Percentiles rank a stretch among this genome's conserved stretches.
Conservation (phyloP, 1,140 invertebrate species). For the Wasmannia auropunctata region DNA sequence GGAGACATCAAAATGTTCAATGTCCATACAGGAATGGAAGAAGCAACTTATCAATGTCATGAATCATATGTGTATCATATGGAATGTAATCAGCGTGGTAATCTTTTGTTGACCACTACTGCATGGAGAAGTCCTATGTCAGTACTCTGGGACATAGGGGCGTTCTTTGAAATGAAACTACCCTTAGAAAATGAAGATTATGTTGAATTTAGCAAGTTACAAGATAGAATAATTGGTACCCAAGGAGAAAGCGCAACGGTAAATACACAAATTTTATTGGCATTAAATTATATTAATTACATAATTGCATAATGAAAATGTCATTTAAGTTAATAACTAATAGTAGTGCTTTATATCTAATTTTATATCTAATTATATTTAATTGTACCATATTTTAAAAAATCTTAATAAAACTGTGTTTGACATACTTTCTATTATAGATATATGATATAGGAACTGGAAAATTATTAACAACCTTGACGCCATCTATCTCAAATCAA, state of each 20-base stretch:
- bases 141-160: conserved; percentile 93
- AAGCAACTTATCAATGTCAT: conserved; percentile 92
- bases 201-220: conserved; percentile 96
- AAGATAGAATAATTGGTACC: conserved; percentile 94
- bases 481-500: conserved; percentile 93
- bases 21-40: conserved; percentile 91
- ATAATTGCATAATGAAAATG: neutral
- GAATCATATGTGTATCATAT: conserved; percentile 93
- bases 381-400: conserved; percentile 7
- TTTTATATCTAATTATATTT: too few species aligned
- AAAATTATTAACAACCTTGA: conserved; percentile 90
- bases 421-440: conserved; percentile 83
- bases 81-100: conserved; percentile 90
- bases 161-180: conserved; percentile 90
- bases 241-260: conserved; percentile 91
- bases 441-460: conserved; percentile 97
- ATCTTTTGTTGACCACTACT: conserved; percentile 94
- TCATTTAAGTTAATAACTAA: neutral
- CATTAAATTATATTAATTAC: neutral
- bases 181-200: conserved; percentile 94
- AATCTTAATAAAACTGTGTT: neutral
- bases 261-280: conserved; percentile 64
- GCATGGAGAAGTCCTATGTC: conserved; percentile 93
- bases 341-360: neutral
- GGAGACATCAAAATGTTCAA: conserved; percentile 96